Base-by-base conservation (phyloP, 2,797 vertebrate genomes). In the Salmo trutta region DNA sequence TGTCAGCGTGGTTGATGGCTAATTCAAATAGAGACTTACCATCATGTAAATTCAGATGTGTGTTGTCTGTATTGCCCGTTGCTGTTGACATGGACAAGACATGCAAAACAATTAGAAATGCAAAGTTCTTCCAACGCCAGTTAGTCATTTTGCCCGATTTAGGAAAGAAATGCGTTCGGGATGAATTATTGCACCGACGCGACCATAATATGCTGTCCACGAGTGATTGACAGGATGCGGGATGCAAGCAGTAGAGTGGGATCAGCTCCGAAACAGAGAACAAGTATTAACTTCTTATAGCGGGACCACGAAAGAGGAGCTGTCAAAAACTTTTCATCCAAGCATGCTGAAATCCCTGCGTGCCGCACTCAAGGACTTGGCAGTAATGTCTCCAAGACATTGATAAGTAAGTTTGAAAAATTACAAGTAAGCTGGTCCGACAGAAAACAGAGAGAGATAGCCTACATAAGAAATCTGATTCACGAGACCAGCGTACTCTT, bases 101-200 rank as follows among this genome's bases (percentile, higher is more conserved):
- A 75, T 77, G 65, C 12, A 93, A 76, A 75, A 82, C 80, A 59
- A 91, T 27, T 75, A 92, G 76, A 81, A 90, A 87, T 36, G 66
- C 87, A 76, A 91, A 92, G 89, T 91, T 91, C 83, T 62, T 82
- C 87, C 89, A 81, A 84, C 91, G 91, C 87, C 91, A 91, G 91
- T 88, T 87, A 82, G 93, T 95, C 96, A 97, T 97, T 91, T 91
- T 95, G 90, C 92, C 93, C 92, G 88, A 88, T 83, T 88, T 84
- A 85, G 86, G 80, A 83, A 82, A 73, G 88, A 88, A 65, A 88
- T 91, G 87, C 91, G 80, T 87, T 91, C 89, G 88, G 90, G 80
- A 91, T 82, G 85, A 89, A 76, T 75, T 89, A 90, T 88, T 80
- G 81, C 92, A 89, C 21, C 21, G 24, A 87, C 91, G 80, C 90